Percentiles rank a stretch among this genome's conserved stretches.
Conservation (phyloP, 2,888 invertebrate genomes). For the Asteroscopus sphinx region DNA sequence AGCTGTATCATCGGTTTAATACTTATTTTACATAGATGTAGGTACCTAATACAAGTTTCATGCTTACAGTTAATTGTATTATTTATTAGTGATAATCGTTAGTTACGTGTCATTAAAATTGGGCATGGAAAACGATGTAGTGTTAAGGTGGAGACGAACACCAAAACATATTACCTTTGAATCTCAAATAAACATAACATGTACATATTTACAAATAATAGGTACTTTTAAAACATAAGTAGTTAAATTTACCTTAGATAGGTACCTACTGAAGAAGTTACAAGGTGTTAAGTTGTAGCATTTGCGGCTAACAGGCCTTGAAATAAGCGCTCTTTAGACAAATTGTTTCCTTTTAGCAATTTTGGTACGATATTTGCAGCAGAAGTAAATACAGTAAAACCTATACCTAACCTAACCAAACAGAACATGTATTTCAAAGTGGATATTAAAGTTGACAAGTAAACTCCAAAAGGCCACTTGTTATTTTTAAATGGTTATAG, state of each 20-base stretch:
- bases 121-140: neutral
- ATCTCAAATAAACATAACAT: neutral
- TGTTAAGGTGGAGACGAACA: neutral
- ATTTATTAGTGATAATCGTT: neutral
- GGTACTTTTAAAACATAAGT: no score
- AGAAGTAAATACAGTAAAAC: neutral
- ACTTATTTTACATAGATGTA: neutral
- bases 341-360: conserved; percentile 1
- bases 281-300: neutral
- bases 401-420: neutral
- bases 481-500: neutral
- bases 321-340: conserved; percentile 1
- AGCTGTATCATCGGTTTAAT: conserved; percentile 11
- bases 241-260: no score
- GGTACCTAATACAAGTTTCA: neutral
- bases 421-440: conserved; percentile 9
- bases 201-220: no score
- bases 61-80: conserved; percentile 8
- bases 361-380: neutral
- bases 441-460: conserved; percentile 18
- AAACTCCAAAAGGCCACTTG: conserved; percentile 19
- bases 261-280: conserved; percentile 2
- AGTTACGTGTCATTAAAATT: conserved; percentile 18
- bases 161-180: neutral
- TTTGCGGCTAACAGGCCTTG: conserved; percentile 27